Conservation (phyloP, 1,140 invertebrate genomes). For the Drosophila rufa region DNA sequence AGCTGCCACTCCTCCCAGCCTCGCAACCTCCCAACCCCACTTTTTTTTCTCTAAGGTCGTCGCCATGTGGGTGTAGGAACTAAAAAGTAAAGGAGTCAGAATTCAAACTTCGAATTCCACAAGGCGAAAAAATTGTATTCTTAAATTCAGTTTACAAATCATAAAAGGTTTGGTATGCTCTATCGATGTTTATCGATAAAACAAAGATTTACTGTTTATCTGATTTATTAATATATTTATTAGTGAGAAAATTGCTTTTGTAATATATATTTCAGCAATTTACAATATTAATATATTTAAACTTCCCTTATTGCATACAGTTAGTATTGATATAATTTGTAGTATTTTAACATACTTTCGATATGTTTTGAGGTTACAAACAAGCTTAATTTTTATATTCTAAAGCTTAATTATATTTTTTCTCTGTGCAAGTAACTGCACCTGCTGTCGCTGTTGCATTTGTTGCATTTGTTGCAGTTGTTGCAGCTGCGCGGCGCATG, state of each 20-base stretch:
- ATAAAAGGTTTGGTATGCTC: neutral
- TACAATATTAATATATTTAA: too few relatives aligned
- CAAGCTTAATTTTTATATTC: neutral
- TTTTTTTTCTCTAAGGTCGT: conserved; percentile 53
- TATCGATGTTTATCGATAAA: neutral
- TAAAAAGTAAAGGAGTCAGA: too few relatives aligned
- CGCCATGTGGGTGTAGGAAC: conserved; percentile 59
- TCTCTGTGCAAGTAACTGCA: conserved; percentile 41
- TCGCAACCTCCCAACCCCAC: conserved; percentile 6
- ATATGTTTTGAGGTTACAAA: too few relatives aligned
- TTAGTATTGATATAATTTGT: too few relatives aligned
- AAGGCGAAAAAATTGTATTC: neutral
- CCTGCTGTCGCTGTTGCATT: conserved; percentile 51
- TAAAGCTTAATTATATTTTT: neutral
- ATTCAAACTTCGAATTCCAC: conserved; percentile 9
- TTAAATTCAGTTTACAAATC: neutral
- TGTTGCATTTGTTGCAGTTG: conserved; percentile 4
- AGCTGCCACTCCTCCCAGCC: conserved; percentile 38
- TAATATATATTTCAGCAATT: too few relatives aligned
- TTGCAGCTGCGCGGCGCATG: conserved; percentile 60
- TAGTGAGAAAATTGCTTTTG: too few relatives aligned
- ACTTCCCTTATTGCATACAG: too few relatives aligned
- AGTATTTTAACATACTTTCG: too few relatives aligned
- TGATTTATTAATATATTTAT: too few relatives aligned
- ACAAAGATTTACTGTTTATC: too few relatives aligned